Evolutionary conservation across 2,113 vertebrate genomes (phyloP), one percentile per base, ranked within the genome.

Genomic region (Percopsis transmontana): DNA sequence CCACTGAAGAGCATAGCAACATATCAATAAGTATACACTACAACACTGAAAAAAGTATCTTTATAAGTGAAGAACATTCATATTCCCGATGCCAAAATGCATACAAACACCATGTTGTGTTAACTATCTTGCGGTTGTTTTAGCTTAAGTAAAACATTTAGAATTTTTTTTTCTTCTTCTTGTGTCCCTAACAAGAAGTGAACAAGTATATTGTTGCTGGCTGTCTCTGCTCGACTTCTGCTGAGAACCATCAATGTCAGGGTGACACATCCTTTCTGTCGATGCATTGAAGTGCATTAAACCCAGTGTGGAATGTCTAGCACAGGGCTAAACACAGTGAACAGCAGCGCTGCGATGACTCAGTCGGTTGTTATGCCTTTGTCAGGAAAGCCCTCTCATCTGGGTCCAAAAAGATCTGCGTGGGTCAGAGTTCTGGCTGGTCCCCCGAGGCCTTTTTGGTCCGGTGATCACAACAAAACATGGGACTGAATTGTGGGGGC

Each of bases 341-440:
- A 21, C 50, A 9, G 18, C 3, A 2, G 58, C n/a, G 18, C 48
- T 33, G 19, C 1, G 39, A 62, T 68, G 5, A 72, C 68, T 81
- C 72, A 18, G 41, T 50, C 15, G 58, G 27, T 54, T 58, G 2
- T 16, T 51, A 40, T 53, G 73, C 52, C 39, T 66, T 61, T 82
- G 53, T 79, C 23, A 10, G 73, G 40, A 54, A 71, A 70, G 77
- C 62, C 62, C 39, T 73, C 62, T 58, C 63, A 70, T 76, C 66
- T 64, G 47, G 40, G 21, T 59, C 72, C 40, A 66, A 20, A 6
- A 44, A 58, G 48, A 58, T 51, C 5, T 0, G 10, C 40, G 69
- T 62, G 39, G 51, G 63, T 61, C 40, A 0, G 19, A 4, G 27
- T 21, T 42, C 39, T 42, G 54, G 40, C 44, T 52, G 47, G 21